phyloP scores from a whole-genome alignment of 2,888 invertebrate genomes.

The Branchellion lobata region DNA sequence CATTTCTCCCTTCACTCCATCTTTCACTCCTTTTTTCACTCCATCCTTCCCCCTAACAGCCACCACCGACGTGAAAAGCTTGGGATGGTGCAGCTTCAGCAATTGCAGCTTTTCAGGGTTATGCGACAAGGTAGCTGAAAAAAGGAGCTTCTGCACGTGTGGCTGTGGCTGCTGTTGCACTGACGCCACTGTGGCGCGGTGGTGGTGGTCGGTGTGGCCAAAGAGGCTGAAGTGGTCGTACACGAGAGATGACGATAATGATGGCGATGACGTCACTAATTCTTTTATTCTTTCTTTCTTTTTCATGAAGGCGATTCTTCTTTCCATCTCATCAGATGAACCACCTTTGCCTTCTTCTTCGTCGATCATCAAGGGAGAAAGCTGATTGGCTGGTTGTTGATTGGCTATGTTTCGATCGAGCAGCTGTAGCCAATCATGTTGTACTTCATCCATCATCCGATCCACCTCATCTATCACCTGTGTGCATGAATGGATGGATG shows the following conservation, averaged over 20 bases:
- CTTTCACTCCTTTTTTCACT: neutral
- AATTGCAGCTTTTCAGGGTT: constrained; percentile 91
- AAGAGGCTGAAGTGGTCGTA: neutral
- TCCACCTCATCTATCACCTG: constrained; percentile 95
- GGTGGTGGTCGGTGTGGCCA: neutral
- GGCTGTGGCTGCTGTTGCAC: neutral
- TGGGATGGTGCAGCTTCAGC: constrained; percentile 84
- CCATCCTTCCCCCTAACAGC: neutral
- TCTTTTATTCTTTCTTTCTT: neutral
- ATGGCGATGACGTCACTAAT: neutral
- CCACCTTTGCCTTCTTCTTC: neutral
- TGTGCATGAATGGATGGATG: too few species aligned
- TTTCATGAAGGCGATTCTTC: too few species aligned
- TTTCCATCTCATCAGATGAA: neutral
- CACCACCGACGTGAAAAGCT: constrained; percentile 70
- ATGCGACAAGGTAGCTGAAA: constrained; percentile 94
- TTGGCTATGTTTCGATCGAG: constrained; percentile 70
- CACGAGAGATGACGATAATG: neutral
- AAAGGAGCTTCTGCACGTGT: constrained; percentile 78
- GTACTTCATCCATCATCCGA: constrained; percentile 84
- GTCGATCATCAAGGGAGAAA: neutral
- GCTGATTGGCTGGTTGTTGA: neutral
- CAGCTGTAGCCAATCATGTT: constrained; percentile 85
- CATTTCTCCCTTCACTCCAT: neutral
- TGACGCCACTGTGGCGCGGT: neutral